Evolutionary conservation across 1,140 invertebrate genomes (phyloP), one percentile per base, ranked within the genome.

Genomic region (Formica selysi): DNA sequence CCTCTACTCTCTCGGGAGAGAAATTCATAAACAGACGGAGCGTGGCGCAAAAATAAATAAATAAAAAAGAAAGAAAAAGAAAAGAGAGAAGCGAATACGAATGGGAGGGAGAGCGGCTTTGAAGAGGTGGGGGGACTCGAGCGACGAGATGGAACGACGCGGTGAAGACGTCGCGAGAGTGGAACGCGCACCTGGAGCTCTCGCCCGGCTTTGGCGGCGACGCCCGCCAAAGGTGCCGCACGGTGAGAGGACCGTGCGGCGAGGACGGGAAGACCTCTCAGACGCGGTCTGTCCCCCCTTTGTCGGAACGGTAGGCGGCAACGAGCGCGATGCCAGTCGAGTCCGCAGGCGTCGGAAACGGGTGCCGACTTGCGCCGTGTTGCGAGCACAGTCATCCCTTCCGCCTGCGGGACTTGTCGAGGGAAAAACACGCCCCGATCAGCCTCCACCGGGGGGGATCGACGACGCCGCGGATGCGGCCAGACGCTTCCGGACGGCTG

Each of bases 221-320:
- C 85, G 67, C 32, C 64, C 80, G 84, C 67, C 67, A 70, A 80
- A 86, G 83, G 88, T 90, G 74, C 80, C 51, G 73, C 74, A 84
- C 85, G 86, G 86, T 19, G 59, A 81, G 87, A 84, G 88, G 86
- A 67, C 44, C 71, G 85, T 51, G 73, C 87, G 74, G 87, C 36
- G 87, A 73, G 87, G 76, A 64, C 73, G 86, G 38, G 1, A 91
- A 91, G 89, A 91, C 86, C 80, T 88, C 85, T 78, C 73, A 89
- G 84, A 86, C 87, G 67, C 74, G 81, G 57, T n/a, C 29, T 48
- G 88, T 67, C 79, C 70, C 80, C 38, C 80, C 76, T 57, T 92
- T 85, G 92, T 93, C 93, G 93, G 93, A 92, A 93, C 91, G 91
- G 92, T 93, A 91, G 94, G 94, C 94, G 94, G 94, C 87, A 89